A percentile compares a stretch with the other conserved stretches of the same genome.
Evolutionary conservation across 37 sponge, comb jelly and placozoan species (phyloP).

Genomic region (Ephydatia muelleri): DNA sequence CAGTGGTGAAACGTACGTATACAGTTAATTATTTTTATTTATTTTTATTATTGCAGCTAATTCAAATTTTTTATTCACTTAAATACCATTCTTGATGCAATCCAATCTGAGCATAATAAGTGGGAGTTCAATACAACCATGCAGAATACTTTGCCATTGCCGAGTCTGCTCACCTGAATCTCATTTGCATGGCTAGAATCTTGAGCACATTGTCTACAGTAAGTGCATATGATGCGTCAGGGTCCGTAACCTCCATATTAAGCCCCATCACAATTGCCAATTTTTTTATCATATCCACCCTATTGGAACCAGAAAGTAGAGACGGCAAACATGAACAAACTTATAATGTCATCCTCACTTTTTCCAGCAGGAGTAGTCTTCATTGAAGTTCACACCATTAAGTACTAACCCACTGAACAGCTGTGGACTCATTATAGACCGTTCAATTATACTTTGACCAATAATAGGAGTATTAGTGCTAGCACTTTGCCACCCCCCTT

Average conservation of each 20-base stretch:
- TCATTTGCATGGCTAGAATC: constrained; percentile 73
- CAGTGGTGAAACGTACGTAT: too few relatives aligned
- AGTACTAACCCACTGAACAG: constrained; percentile 38
- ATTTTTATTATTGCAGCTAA: too few relatives aligned
- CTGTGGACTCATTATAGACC: constrained; percentile 38
- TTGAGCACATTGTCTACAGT: constrained; percentile 55
- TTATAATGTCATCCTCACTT: constrained; percentile 23
- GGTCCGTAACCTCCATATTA: constrained; percentile 17
- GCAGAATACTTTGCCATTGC: not conserved
- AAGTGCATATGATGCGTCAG: constrained; percentile 52
- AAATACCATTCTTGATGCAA: too few relatives aligned
- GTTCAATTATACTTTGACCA: constrained; percentile 20
- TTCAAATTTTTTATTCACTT: too few relatives aligned
- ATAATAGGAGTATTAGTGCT: not conserved
- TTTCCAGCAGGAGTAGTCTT: constrained; percentile 54
- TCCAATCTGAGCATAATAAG: not conserved
- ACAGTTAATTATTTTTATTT: too few relatives aligned
- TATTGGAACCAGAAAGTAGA: not conserved
- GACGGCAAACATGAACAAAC: not conserved
- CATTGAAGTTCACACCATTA: constrained; percentile 57
- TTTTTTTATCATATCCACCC: not conserved
- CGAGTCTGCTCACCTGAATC: constrained; percentile 48
- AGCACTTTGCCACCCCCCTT: not conserved
- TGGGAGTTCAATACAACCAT: not conserved
- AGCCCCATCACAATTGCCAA: constrained; percentile 14